A percentile compares a stretch with the other conserved stretches of the same genome.
These are phyloP conservation scores for Lasioglossum malachurum DNA, from an alignment of 2,888 invertebrate species.

Conservation along the genomic window DNA sequence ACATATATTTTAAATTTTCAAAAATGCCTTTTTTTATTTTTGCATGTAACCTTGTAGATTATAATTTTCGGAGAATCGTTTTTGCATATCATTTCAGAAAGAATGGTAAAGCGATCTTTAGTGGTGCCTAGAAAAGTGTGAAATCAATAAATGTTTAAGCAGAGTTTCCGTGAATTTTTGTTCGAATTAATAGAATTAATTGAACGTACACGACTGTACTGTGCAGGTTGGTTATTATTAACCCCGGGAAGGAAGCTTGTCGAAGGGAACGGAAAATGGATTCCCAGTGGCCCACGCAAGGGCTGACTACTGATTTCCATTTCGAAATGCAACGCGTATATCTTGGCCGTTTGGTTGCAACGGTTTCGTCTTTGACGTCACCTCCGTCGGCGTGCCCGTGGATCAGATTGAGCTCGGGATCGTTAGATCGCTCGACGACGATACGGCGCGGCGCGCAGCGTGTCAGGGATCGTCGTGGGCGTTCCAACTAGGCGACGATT, in stretches of 20 bases:
- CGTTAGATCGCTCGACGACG: slow-evolving; percentile 15
- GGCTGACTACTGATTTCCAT: background rate
- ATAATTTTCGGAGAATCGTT: too few species aligned
- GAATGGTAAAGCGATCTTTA: too few species aligned
- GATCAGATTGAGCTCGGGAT: slow-evolving; percentile 30
- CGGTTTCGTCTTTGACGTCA: slow-evolving; percentile 34
- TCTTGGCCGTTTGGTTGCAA: slow-evolving; percentile 15
- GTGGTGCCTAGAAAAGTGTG: background rate
- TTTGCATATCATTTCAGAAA: too few species aligned
- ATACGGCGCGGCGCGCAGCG: slow-evolving; percentile 3
- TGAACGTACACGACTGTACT: background rate
- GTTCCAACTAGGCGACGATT: slow-evolving; percentile 24
- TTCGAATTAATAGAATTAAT: background rate
- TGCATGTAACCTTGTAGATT: too few species aligned
- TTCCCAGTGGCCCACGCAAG: background rate
- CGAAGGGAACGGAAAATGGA: background rate
- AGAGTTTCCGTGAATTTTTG: background rate
- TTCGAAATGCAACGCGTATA: slow-evolving; percentile 5
- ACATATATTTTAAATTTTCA: too few species aligned
- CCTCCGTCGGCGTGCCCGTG: slow-evolving; percentile 7
- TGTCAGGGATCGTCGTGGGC: slow-evolving; percentile 28
- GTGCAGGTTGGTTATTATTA: background rate
- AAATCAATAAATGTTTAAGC: background rate
- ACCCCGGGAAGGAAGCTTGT: background rate
- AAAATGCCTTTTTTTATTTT: too few species aligned